These are phyloP conservation scores for Ctena decussata DNA, from an alignment of 2,888 invertebrate species.

Conservation along the genomic window DNA sequence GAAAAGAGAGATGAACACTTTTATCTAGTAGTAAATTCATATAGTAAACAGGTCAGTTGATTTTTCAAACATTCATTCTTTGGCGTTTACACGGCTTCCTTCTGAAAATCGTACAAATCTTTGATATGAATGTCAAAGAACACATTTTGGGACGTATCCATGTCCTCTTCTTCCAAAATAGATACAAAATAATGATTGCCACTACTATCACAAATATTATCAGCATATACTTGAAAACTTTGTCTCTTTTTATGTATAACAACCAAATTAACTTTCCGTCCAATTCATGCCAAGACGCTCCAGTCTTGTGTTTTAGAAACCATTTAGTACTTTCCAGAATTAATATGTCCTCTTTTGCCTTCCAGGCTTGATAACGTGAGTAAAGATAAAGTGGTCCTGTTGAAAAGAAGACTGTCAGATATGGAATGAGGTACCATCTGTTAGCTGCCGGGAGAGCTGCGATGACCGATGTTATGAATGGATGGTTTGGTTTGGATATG, in stretches of 20 bases:
- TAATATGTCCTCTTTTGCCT: neutral
- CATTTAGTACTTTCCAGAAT: neutral
- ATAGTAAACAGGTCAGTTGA: too few relatives aligned
- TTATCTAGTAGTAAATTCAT: too few relatives aligned
- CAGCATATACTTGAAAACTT: neutral
- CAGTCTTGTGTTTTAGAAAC: neutral
- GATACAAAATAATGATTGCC: too few relatives aligned
- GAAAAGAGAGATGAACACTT: too few relatives aligned
- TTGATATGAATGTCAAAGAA: too few relatives aligned
- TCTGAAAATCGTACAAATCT: too few relatives aligned
- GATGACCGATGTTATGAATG: neutral
- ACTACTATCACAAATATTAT: too few relatives aligned
- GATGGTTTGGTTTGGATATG: neutral
- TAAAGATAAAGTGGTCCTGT: neutral
- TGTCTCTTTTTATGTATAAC: neutral
- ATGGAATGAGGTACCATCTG: neutral
- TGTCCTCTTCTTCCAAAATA: too few relatives aligned
- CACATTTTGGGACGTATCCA: too few relatives aligned
- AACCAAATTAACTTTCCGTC: neutral
- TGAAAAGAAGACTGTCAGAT: neutral
- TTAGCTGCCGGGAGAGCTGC: neutral
- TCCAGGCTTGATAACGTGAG: neutral
- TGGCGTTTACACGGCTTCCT: too few relatives aligned
- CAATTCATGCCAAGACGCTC: neutral
- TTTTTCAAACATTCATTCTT: too few relatives aligned